Percentiles rank a stretch among this genome's conserved stretches.
phyloP scores from a whole-genome alignment of 2,113 vertebrate species.

The Syngnathoides biaculeatus region DNA sequence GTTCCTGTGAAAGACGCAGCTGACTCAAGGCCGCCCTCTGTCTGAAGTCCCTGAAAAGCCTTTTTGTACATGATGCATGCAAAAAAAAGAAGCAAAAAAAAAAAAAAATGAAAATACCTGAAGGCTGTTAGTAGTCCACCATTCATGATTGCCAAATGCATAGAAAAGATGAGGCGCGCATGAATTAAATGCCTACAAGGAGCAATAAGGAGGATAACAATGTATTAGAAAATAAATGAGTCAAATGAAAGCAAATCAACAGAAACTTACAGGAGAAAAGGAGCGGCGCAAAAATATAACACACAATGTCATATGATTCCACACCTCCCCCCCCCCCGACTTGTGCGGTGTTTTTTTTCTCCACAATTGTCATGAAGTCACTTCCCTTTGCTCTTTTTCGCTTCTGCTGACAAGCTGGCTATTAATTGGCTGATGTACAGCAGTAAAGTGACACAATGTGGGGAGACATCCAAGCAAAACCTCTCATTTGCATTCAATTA shows the following conservation, averaged over 20 bases:
- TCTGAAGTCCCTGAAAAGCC: slow-evolving; percentile 66
- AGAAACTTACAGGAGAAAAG: neutral
- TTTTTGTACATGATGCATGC: slow-evolving; percentile 35
- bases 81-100: no score
- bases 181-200: neutral
- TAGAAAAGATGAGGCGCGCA: neutral
- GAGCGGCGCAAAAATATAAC: neutral
- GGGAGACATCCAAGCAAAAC: slow-evolving; percentile 43
- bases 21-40: slow-evolving; percentile 78
- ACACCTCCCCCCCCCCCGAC: no score
- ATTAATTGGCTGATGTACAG: slow-evolving; percentile 53
- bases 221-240: neutral
- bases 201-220: no score
- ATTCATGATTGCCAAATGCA: neutral
- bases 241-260: neutral
- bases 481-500: slow-evolving; percentile 77
- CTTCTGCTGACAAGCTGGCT: slow-evolving; percentile 20
- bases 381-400: slow-evolving; percentile 13
- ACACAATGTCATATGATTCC: neutral
- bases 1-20: slow-evolving; percentile 25
- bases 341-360: neutral
- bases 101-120: no score
- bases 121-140: neutral
- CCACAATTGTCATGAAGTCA: slow-evolving; percentile 14
- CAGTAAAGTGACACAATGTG: slow-evolving; percentile 39